These are phyloP conservation scores for Asteroscopus sphinx DNA, from an alignment of 2,888 invertebrate genomes.

Conservation along the genomic window DNA sequence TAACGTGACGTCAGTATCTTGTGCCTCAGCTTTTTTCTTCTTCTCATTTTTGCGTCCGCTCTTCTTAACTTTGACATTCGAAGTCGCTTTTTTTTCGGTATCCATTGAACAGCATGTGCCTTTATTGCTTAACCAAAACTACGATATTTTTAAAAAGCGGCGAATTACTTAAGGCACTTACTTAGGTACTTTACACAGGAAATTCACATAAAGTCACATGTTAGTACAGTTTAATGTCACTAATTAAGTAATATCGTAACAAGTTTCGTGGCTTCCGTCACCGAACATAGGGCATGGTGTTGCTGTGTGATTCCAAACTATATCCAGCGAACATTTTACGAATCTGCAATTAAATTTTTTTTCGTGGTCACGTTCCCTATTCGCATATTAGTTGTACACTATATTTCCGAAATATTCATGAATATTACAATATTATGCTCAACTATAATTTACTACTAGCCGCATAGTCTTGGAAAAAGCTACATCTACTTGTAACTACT, in stretches of 20 bases:
- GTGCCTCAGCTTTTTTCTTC: constrained; percentile 77
- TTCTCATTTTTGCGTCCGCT: constrained; percentile 80
- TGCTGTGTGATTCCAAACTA: constrained; percentile 64
- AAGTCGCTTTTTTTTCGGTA: constrained; percentile 71
- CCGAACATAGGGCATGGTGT: constrained; percentile 72
- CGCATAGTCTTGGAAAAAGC: constrained; percentile 42
- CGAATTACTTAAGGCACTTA: constrained; percentile 56
- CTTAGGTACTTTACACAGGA: constrained; percentile 60
- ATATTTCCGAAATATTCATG: constrained; percentile 4
- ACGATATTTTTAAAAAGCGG: constrained; percentile 60
- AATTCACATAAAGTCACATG: constrained; percentile 81
- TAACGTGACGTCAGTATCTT: constrained; percentile 59
- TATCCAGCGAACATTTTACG: constrained; percentile 71
- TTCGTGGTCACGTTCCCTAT: constrained; percentile 60
- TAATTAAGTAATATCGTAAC: constrained; percentile 77
- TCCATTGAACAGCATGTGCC: constrained; percentile 84
- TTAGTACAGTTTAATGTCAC: constrained; percentile 64
- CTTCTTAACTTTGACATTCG: constrained; percentile 73
- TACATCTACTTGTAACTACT: too few relatives aligned
- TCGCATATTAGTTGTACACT: constrained; percentile 17
- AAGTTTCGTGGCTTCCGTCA: constrained; percentile 72
- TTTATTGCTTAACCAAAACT: constrained; percentile 60
- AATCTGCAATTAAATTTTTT: constrained; percentile 70
- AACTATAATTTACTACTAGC: neutral
- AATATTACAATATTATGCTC: neutral